These are phyloP conservation scores for Muscicapa striata DNA, from an alignment of 2,797 vertebrate species.

Conservation along the genomic window DNA sequence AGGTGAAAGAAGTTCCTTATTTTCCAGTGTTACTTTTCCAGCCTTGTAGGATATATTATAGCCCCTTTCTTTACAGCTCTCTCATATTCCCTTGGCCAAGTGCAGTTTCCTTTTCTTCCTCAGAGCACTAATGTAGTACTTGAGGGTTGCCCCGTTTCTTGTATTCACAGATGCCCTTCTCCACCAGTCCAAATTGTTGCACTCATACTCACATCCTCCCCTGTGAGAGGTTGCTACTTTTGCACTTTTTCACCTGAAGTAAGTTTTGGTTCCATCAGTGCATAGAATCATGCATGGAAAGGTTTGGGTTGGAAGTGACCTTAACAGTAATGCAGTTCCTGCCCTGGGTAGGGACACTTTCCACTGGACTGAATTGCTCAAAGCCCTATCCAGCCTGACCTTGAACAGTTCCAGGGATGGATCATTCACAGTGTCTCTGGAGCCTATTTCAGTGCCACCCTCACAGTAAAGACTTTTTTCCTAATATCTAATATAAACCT, in stretches of 20 bases:
- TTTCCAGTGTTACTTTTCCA: background rate
- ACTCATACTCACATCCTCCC: background rate
- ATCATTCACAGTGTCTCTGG: fast-evolving
- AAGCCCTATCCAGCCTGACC: background rate
- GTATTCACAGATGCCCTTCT: background rate
- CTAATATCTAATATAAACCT: background rate
- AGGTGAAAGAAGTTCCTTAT: background rate
- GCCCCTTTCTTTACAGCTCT: background rate
- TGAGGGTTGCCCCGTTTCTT: background rate
- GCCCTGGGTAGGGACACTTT: too few relatives aligned
- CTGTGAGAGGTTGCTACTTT: background rate
- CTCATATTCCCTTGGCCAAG: background rate
- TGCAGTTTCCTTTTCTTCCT: background rate
- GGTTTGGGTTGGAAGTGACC: background rate
- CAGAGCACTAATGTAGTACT: background rate
- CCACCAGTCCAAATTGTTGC: background rate
- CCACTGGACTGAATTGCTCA: fast-evolving
- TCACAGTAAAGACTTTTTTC: background rate
- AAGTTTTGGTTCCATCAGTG: background rate
- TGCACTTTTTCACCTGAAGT: background rate
- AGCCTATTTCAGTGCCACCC: background rate
- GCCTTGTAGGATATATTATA: background rate
- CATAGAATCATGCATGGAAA: background rate
- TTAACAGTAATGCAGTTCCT: background rate
- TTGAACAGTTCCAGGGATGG: background rate